Evolutionary conservation across 2,797 vertebrate genomes (phyloP).

Genomic region (Aphelocoma californica): DNA sequence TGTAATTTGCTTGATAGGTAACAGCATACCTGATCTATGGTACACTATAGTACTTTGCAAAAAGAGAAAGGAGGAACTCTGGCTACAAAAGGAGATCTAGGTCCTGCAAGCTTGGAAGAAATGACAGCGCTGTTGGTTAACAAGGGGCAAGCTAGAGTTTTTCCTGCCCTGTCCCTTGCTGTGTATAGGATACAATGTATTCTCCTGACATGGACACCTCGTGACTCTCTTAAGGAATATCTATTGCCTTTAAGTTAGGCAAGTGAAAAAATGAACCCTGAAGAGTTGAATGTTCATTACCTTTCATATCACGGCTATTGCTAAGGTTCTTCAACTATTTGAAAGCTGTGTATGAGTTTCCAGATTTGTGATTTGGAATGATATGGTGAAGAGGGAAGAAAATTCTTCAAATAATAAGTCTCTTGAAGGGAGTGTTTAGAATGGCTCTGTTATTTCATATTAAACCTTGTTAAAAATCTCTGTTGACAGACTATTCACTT

Average conservation of each 20-base stretch:
- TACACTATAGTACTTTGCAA: not conserved
- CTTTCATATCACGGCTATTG: not conserved
- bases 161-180: not conserved
- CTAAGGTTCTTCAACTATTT: not conserved
- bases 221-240: not conserved
- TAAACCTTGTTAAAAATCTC: not conserved
- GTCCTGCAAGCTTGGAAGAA: not conserved
- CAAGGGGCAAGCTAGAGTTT: not conserved
- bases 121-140: accelerated
- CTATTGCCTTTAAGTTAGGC: not conserved
- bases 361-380: not conserved
- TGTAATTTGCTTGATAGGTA: not conserved
- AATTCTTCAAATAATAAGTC: not conserved
- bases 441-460: not conserved
- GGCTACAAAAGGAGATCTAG: not conserved
- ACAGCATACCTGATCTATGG: not conserved
- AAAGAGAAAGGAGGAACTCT: not conserved
- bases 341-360: not conserved
- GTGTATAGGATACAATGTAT: accelerated
- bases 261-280: not conserved
- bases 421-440: not conserved
- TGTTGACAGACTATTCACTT: not conserved
- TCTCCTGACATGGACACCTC: not conserved
- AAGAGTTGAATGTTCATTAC: not conserved
- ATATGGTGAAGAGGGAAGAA: not conserved